Percentiles rank a stretch among this genome's conserved stretches.
Conservation (phyloP, 2,888 invertebrate species). For the Shargacucullia verbasci region DNA sequence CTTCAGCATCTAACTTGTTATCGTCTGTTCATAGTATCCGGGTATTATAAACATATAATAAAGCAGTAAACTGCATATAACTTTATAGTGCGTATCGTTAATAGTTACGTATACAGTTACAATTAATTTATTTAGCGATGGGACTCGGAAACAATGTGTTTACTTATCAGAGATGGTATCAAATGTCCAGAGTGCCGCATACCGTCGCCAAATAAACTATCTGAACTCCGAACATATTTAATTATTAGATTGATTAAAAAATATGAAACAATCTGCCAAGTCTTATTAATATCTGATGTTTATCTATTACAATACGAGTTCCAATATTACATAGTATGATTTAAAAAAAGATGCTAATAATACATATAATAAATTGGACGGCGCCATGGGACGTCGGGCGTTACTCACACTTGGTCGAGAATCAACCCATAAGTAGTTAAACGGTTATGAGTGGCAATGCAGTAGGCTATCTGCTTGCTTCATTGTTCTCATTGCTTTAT, state of each 20-base stretch:
- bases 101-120: too few species aligned
- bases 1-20: background rate
- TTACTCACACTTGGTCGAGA: constrained; percentile 40
- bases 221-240: constrained; percentile 1
- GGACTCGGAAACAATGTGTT: too few species aligned
- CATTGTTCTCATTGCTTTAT: constrained; percentile 9
- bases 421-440: constrained; percentile 22
- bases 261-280: constrained; percentile 26
- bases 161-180: too few species aligned
- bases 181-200: too few species aligned
- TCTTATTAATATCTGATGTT: constrained; percentile 29
- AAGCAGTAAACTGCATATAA: constrained; percentile 8
- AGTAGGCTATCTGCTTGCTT: constrained; percentile 12
- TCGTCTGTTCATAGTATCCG: constrained; percentile 4
- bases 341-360: constrained; percentile 23
- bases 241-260: constrained; percentile 18
- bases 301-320: constrained; percentile 27
- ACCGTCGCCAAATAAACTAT: too few species aligned
- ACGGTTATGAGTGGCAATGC: constrained; percentile 27
- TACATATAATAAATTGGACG: constrained; percentile 29
- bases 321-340: constrained; percentile 17
- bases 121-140: constrained; percentile 11
- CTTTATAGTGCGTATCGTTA: background rate
- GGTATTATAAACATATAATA: constrained; percentile 17
- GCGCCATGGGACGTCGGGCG: constrained; percentile 26